phyloP scores from a whole-genome alignment of 2,113 vertebrate species.

The Sphaerodactylus townsendi region DNA sequence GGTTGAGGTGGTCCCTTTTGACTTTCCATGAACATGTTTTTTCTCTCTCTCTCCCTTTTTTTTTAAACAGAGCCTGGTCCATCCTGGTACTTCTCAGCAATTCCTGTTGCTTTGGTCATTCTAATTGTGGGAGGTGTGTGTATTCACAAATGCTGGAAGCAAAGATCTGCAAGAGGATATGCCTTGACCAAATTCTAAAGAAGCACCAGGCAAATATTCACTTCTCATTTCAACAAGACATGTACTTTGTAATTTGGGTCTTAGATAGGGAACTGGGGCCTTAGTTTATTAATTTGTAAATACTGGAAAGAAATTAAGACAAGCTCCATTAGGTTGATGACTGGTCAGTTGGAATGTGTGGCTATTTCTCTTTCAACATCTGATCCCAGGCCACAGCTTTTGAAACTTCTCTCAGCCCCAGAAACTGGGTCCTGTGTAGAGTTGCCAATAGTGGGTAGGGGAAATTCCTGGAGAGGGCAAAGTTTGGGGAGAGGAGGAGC shows the following conservation, averaged over 20 bases:
- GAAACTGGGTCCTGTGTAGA: background rate
- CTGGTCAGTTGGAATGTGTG: background rate
- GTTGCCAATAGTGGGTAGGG: too few species aligned
- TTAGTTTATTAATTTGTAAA: too few species aligned
- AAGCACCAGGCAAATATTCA: background rate
- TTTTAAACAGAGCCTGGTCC: conserved; percentile 66
- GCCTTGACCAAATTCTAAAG: conserved; percentile 52
- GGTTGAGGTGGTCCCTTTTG: background rate
- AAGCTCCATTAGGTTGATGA: background rate
- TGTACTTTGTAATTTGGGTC: too few species aligned
- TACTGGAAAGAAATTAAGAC: background rate
- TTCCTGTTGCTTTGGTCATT: conserved; percentile 56
- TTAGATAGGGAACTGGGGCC: too few species aligned
- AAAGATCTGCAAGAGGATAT: conserved; percentile 56
- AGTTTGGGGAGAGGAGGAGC: too few species aligned
- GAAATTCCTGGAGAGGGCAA: too few species aligned
- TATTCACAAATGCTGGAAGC: conserved; percentile 63
- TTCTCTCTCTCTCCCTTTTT: background rate
- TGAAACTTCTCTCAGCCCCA: too few species aligned
- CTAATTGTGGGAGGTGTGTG: conserved; percentile 68
- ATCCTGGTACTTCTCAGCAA: conserved; percentile 70
- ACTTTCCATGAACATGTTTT: background rate
- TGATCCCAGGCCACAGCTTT: too few species aligned
- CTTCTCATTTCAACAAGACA: too few species aligned
- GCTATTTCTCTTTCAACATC: background rate